Conservation (phyloP, 2,797 vertebrate species). For the Sternotherus odoratus region DNA sequence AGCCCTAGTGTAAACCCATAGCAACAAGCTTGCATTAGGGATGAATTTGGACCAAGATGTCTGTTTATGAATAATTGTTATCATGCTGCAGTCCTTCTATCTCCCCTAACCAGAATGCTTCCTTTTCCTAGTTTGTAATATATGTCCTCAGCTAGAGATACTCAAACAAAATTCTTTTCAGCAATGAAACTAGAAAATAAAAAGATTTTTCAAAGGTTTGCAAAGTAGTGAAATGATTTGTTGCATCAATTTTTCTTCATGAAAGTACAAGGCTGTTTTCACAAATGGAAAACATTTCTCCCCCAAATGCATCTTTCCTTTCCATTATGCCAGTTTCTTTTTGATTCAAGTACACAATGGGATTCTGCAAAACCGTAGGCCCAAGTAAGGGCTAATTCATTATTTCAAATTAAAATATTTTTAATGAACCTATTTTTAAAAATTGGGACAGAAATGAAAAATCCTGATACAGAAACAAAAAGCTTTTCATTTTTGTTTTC, state of each 20-base stretch:
- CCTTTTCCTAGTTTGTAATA: background rate
- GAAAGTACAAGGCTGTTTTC: background rate
- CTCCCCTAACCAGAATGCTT: background rate
- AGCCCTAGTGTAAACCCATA: background rate
- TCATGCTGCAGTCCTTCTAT: background rate
- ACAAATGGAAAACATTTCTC: background rate
- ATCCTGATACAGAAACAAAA: background rate
- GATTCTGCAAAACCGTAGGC: background rate
- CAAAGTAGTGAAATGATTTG: background rate
- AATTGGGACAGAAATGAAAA: background rate
- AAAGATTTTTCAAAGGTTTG: background rate
- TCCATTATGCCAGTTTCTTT: background rate
- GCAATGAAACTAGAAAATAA: background rate
- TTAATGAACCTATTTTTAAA: background rate
- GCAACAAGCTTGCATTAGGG: background rate
- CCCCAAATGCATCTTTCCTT: background rate
- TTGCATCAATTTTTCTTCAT: background rate
- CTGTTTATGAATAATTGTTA: background rate
- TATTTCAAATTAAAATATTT: background rate
- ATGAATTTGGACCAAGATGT: background rate
- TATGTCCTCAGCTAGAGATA: background rate
- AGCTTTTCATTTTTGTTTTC: background rate
- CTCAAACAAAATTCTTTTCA: background rate
- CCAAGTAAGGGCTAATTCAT: background rate
- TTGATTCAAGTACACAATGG: background rate